Base-by-base conservation (phyloP, 2,797 vertebrate genomes). In the Chaetophractus vellerosus region DNA sequence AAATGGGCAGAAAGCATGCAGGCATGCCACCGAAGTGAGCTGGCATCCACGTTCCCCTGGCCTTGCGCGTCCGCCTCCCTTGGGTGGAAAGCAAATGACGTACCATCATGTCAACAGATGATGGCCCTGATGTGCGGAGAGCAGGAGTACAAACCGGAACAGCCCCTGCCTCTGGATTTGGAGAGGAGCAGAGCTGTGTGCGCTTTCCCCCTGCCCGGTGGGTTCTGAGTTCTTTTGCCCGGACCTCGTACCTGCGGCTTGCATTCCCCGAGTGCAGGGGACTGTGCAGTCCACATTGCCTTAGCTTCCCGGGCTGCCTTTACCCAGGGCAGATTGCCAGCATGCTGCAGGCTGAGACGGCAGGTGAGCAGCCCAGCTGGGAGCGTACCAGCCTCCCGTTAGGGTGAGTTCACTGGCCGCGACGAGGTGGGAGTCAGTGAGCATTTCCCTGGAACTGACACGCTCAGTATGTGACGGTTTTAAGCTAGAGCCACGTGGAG, bases 241-340 rank as follows among this genome's bases (percentile, higher is more conserved):
- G 28, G 7, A 21, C 15, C 0, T 2, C 0, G 0, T 74, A 10
- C 71, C 81, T 33, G 50, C 38, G 15, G 36, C 66, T 61, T 26
- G 28, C n/a, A 16, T 72, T 64, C 63, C 1, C 45, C n/a, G 33
- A 16, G 19, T 69, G n/a, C 52, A 11, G 26, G 36, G 2, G 36
- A 41, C 21, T 2, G 0, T 9, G 41, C 14, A 1, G 18, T 7
- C 74, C 33, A 7, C 3, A 0, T 33, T 9, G 0, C 41, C 31
- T 6, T 14, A 8, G 11, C 18, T 4, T 18, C 3, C 38, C 36
- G 12, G 9, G 0, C 16, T 9, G 41, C 41, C 41, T 33, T 78
- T 74, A 26, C n/a, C 26, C 21, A 48, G 68, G 26, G 66, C 4
- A 16, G 33, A 36, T 24, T 45, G 36, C 28, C 7, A n/a, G 48